Percentiles rank a stretch among this genome's conserved stretches.
These are phyloP conservation scores for Periphyllus acericola DNA, from an alignment of 2,888 invertebrate species.

Conservation along the genomic window DNA sequence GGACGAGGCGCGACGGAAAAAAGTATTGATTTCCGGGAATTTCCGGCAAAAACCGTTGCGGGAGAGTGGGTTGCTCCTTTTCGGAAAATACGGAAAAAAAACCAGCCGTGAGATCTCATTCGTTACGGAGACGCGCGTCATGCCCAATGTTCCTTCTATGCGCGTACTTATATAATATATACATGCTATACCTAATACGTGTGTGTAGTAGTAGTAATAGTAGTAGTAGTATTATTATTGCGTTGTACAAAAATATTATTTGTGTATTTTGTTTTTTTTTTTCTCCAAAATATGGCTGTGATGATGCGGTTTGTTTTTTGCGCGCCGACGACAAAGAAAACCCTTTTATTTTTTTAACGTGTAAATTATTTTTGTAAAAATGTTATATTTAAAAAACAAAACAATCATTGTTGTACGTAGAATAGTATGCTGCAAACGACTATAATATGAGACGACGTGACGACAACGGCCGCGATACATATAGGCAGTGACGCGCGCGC, in stretches of 20 bases:
- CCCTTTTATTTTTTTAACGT: constrained; percentile 7
- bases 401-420: neutral
- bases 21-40: neutral
- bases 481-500: neutral
- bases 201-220: neutral
- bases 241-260: constrained; percentile 2
- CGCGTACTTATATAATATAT: neutral
- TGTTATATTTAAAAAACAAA: neutral
- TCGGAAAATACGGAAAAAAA: neutral
- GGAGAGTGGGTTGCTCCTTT: too few species aligned
- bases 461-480: too few species aligned
- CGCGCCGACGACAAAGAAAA: constrained; percentile 18
- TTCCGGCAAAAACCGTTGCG: too few species aligned
- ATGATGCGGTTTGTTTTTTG: constrained; percentile 50
- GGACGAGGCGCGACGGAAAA: neutral
- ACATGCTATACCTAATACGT: neutral
- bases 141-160: constrained; percentile 51
- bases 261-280: constrained; percentile 17
- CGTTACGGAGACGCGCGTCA: constrained; percentile 46
- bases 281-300: constrained; percentile 54
- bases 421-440: neutral
- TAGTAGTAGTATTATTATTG: constrained; percentile 11
- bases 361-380: constrained; percentile 24
- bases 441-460: too few species aligned
- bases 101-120: constrained; percentile 55